phyloP scores from a whole-genome alignment of 2,888 invertebrate species.

The Coremacera marginata region DNA sequence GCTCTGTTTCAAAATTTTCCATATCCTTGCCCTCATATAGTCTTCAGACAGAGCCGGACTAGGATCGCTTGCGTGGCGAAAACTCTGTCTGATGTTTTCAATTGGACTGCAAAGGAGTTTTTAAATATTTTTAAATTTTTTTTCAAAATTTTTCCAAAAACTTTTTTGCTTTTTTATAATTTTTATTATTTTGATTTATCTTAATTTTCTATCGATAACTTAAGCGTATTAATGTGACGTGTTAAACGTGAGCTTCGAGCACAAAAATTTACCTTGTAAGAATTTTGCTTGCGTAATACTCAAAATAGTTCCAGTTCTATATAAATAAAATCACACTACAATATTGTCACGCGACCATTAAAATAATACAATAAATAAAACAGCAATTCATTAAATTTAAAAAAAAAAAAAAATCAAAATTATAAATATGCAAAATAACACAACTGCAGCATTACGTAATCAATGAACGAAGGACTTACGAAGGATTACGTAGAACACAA shows the following conservation, averaged over 20 bases:
- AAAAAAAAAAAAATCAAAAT: too few species aligned
- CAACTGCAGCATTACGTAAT: slow-evolving; percentile 1
- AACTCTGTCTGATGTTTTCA: slow-evolving; percentile 68
- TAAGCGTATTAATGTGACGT: neutral
- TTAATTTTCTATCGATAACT: neutral
- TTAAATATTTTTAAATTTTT: slow-evolving; percentile 40
- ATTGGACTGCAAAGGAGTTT: slow-evolving; percentile 47
- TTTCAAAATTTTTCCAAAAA: slow-evolving; percentile 42
- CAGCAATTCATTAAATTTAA: neutral
- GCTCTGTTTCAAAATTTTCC: slow-evolving; percentile 36
- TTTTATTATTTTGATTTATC: neutral
- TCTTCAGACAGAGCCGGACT: slow-evolving; percentile 68
- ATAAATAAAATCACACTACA: too few species aligned
- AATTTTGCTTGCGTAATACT: neutral
- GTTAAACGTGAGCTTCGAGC: neutral
- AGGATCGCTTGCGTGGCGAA: slow-evolving; percentile 59
- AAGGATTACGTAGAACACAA: neutral
- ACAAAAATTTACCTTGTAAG: neutral
- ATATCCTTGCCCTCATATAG: slow-evolving; percentile 53
- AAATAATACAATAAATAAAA: neutral
- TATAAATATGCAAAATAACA: neutral
- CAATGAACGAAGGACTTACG: neutral
- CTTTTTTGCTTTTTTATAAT: slow-evolving; percentile 17
- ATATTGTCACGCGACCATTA: too few species aligned
- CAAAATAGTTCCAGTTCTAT: neutral